These are phyloP conservation scores for Cacatua alba DNA, from an alignment of 2,113 vertebrate species.

Conservation along the genomic window DNA sequence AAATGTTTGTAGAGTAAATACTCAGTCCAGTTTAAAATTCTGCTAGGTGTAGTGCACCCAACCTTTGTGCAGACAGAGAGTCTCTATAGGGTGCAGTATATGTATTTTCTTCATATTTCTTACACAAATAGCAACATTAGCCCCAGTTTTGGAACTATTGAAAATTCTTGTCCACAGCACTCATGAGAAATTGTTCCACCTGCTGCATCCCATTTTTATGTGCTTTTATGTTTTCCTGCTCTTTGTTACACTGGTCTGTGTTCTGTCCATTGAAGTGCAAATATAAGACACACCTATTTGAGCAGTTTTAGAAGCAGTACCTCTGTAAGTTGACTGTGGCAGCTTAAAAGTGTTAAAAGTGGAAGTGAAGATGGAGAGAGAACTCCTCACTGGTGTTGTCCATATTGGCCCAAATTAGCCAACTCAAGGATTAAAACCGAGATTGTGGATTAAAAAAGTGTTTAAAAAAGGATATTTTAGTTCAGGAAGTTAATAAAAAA, in stretches of 20 bases:
- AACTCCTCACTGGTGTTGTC: not conserved
- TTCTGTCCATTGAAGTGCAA: not conserved
- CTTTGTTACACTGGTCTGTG: not conserved
- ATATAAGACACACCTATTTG: not conserved
- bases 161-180: not conserved
- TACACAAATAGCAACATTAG: not conserved
- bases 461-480: not conserved
- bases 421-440: not conserved
- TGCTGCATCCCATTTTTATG: not conserved
- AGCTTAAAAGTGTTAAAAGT: not conserved
- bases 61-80: not conserved
- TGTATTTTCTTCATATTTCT: not conserved
- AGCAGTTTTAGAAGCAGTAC: not conserved
- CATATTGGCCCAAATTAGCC: not conserved
- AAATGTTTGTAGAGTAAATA: not conserved
- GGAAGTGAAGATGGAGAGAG: not conserved
- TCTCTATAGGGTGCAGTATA: accelerated
- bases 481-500: not conserved
- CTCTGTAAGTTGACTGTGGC: not conserved
- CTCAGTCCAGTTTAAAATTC: not conserved
- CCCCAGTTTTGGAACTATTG: not conserved
- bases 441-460: not conserved
- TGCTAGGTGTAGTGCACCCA: not conserved
- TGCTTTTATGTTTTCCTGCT: not conserved
- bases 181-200: not conserved